These are phyloP conservation scores for Portunus trituberculatus DNA, from an alignment of 1,140 invertebrate genomes.

Conservation along the genomic window DNA sequence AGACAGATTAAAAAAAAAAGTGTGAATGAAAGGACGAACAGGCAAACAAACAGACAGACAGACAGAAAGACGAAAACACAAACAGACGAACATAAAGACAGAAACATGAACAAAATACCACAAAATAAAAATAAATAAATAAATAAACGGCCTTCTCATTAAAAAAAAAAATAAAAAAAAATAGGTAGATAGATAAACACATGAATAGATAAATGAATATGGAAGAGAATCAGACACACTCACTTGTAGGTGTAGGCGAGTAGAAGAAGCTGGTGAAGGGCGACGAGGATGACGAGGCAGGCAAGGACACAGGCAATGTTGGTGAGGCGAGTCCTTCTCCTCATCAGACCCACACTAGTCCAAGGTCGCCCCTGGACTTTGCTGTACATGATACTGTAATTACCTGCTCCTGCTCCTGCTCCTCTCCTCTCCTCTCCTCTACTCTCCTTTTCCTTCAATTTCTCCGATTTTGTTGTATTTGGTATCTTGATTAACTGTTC, in stretches of 20 bases:
- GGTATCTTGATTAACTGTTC: not conserved
- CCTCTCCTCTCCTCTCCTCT: too few species aligned
- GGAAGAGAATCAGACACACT: not conserved
- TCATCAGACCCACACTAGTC: too few species aligned
- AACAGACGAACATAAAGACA: not conserved
- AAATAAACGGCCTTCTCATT: not conserved
- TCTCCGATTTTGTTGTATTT: too few species aligned
- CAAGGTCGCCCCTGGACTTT: not conserved
- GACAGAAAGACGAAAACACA: not conserved
- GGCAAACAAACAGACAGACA: not conserved
- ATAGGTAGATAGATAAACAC: not conserved
- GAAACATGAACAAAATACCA: too few species aligned
- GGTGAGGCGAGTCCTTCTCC: not conserved
- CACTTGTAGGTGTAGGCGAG: conserved; percentile 23
- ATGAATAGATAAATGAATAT: not conserved
- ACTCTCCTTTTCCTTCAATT: not conserved
- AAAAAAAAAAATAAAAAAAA: not conserved
- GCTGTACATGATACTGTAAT: not conserved
- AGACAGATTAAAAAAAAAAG: not conserved
- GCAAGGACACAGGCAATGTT: not conserved
- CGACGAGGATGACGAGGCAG: not conserved
- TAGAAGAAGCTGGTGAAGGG: not conserved
- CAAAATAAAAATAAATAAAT: not conserved
- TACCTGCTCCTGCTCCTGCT: not conserved
- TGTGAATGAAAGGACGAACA: not conserved